Percentiles rank a stretch among this genome's conserved stretches.
phyloP scores from a whole-genome alignment of 2,113 vertebrate species.

The Marmota flaviventris region DNA sequence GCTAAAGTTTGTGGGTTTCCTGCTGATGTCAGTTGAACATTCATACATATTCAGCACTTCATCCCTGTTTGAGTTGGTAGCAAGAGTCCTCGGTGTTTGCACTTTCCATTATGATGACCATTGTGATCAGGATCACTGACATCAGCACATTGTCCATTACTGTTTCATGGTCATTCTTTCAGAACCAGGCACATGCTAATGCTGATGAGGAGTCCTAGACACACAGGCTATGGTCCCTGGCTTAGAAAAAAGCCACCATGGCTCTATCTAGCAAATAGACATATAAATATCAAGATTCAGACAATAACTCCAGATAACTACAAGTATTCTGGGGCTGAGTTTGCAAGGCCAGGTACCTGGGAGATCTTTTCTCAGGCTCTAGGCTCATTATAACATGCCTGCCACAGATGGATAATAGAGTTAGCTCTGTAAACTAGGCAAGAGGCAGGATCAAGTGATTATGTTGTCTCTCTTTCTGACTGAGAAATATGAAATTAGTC shows the following conservation, averaged over 20 bases:
- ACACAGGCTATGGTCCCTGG: not conserved
- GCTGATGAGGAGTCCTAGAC: not conserved
- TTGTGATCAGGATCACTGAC: conserved; percentile 57
- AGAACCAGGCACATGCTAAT: not conserved
- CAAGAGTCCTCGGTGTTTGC: conserved; percentile 31
- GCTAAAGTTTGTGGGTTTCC: conserved; percentile 72
- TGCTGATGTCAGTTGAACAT: conserved; percentile 70
- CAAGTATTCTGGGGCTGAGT: not conserved
- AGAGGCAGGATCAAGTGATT: not conserved
- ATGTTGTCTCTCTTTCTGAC: not conserved
- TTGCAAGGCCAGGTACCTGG: not conserved
- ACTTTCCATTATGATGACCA: conserved; percentile 60
- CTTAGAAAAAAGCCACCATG: not conserved
- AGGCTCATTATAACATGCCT: not conserved
- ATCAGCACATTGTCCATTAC: conserved; percentile 41
- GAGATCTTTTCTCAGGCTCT: not conserved
- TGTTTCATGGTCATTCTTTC: conserved; percentile 43
- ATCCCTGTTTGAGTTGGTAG: conserved; percentile 36
- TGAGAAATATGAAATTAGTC: not conserved
- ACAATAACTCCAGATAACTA: not conserved
- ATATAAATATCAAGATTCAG: not conserved
- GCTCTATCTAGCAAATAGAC: not conserved
- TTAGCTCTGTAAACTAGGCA: not conserved
- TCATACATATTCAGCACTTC: conserved; percentile 78
- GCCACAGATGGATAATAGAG: not conserved